Conservation (phyloP, 1,140 invertebrate genomes). For the Meloidogyne chitwoodi region DNA sequence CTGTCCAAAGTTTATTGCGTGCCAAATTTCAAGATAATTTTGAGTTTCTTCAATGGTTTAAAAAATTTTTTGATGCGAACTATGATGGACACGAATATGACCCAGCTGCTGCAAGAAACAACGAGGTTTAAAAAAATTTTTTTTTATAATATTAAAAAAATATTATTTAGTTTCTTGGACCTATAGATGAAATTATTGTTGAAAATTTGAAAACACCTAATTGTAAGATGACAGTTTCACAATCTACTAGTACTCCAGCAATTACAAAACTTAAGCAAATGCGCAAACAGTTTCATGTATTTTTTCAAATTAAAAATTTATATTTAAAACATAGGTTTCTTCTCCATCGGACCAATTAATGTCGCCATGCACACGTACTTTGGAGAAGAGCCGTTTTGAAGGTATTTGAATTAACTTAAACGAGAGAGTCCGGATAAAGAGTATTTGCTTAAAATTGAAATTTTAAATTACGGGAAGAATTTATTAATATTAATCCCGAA, state of each 20-base stretch:
- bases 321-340: neutral
- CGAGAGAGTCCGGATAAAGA: too few relatives aligned
- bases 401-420: neutral
- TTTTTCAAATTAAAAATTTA: neutral
- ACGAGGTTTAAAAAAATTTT: conserved; percentile 63
- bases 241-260: neutral
- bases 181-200: neutral
- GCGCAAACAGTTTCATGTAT: conserved; percentile 8
- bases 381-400: conserved; percentile 5
- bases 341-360: conserved; percentile 8
- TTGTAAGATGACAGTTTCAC: neutral
- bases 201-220: neutral
- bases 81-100: conserved; percentile 92
- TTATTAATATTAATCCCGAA: too few relatives aligned
- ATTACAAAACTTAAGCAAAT: conserved; percentile 11
- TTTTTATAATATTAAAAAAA: neutral
- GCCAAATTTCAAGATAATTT: conserved; percentile 89
- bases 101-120: conserved; percentile 77
- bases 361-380: conserved; percentile 6
- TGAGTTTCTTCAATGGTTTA: conserved; percentile 99
- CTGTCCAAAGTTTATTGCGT: conserved; percentile 91
- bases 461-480: neutral
- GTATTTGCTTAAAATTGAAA: too few relatives aligned
- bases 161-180: neutral
- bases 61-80: conserved; percentile 99